phyloP scores from a whole-genome alignment of 64 coral and sea anemone species.

The Montipora capricornis region DNA sequence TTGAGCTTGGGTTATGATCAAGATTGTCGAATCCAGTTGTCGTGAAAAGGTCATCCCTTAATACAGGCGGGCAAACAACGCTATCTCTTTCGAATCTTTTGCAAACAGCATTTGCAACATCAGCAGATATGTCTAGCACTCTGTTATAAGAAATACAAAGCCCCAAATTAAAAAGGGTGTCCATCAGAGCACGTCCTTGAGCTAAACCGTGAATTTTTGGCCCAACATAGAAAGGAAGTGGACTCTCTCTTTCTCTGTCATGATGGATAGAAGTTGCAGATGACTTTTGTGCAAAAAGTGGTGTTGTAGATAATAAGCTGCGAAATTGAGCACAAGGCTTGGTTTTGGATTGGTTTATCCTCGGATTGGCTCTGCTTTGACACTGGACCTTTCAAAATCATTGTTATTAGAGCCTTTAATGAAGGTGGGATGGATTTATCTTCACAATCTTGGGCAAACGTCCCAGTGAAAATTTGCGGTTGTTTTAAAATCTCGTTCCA shows the following conservation, averaged over 20 bases:
- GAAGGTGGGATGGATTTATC: too few relatives aligned
- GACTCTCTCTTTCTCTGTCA: constrained; percentile 18
- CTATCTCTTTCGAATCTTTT: neutral
- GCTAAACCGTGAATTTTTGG: constrained; percentile 19
- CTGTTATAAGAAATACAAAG: constrained; percentile 7
- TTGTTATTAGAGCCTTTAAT: neutral
- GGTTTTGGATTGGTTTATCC: neutral
- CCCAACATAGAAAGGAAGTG: constrained; percentile 31
- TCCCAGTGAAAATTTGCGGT: too few relatives aligned
- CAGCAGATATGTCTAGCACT: constrained; percentile 13
- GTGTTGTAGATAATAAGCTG: neutral
- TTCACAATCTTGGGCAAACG: too few relatives aligned
- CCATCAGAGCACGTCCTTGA: neutral
- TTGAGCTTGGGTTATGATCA: neutral
- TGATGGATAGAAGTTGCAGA: neutral
- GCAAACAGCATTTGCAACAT: neutral
- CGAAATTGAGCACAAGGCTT: neutral
- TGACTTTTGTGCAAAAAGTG: neutral
- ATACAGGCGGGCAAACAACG: neutral
- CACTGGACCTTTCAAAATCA: neutral
- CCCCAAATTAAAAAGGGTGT: too few relatives aligned
- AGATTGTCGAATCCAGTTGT: neutral
- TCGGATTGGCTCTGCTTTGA: neutral
- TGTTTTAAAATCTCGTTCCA: too few relatives aligned
- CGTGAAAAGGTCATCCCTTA: neutral